A percentile compares a stretch with the other conserved stretches of the same genome.
Conservation (phyloP, 2,888 invertebrate genomes). For the Euplagia quadripunctaria region DNA sequence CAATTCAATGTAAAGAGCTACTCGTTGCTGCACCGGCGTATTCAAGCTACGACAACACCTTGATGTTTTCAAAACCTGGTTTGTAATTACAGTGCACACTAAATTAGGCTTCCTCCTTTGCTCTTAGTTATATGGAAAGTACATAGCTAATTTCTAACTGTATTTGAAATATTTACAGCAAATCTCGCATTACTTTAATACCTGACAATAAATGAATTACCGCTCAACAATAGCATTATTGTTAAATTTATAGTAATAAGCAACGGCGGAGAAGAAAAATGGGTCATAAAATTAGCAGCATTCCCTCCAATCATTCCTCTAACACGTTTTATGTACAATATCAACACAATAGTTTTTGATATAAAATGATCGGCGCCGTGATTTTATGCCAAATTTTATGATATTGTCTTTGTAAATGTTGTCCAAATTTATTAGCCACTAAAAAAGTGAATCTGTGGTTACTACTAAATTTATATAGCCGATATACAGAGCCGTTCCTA, state of each 20-base stretch:
- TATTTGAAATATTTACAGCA: not conserved
- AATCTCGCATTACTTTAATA: not conserved
- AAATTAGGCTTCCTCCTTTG: not conserved
- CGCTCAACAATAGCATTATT: slow-evolving; percentile 30
- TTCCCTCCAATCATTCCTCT: slow-evolving; percentile 70
- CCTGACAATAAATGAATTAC: slow-evolving; percentile 22
- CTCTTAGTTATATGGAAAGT: not conserved
- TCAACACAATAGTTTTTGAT: slow-evolving; percentile 69
- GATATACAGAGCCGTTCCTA: slow-evolving; percentile 30
- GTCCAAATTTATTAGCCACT: slow-evolving; percentile 78
- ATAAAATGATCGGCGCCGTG: slow-evolving; percentile 81
- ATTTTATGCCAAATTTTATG: slow-evolving; percentile 84
- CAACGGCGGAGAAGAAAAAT: slow-evolving; percentile 34
- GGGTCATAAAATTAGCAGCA: slow-evolving; percentile 53
- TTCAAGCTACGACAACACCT: not conserved
- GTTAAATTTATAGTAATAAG: slow-evolving; percentile 24
- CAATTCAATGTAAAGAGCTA: not conserved
- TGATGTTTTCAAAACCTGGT: slow-evolving; percentile 3
- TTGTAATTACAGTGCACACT: not conserved
- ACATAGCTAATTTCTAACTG: not conserved
- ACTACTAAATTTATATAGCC: slow-evolving; percentile 65
- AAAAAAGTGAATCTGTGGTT: slow-evolving; percentile 57
- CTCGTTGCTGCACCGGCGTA: not conserved
- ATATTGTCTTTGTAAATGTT: slow-evolving; percentile 83
- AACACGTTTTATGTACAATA: slow-evolving; percentile 65